Evolutionary conservation across 2,797 vertebrate species (phyloP), one percentile per base, ranked within the genome.

Genomic region (Zenarchopterus dispar): DNA sequence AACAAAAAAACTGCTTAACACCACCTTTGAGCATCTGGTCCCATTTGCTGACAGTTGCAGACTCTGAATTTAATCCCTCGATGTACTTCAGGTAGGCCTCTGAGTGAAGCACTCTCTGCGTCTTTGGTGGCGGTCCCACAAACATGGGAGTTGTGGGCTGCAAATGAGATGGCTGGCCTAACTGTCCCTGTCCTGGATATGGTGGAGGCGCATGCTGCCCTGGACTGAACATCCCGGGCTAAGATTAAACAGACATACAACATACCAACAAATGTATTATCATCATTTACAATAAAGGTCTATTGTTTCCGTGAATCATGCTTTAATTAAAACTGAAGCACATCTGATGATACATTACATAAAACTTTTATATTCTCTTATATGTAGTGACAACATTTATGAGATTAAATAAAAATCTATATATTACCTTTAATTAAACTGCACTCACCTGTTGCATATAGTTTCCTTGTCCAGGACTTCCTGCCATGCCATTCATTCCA

Each of bases 81-180:
- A 99, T 99, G 58, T 99, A 99, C 78, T 98, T 98, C 78, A 99
- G 91, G 81, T 99, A 99, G 75, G 98, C 97, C 84, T 99, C 97
- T 2, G 98, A 99, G 84, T 99, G 98, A 17, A 99, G 95, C 67
- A 99, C 93, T 69, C 97, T 91, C 69, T 99, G 98, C 22, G 97
- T 96, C 92, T 97, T 98, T 80, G 98, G 97, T 75, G 97, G 97
- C 16, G 97, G 97, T 46, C 96, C 96, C 64, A 99, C 95, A 73
- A 99, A 99, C 93, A 99, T 95, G 43, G 97, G 98, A 0, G 95
- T 94, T 42, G 94, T 92, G 54, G 96, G 96, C 88, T 97, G 97
- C 84, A 98, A 93, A 78, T 97, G 92, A 17, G 95, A 93, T 0
- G 95, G 84, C 53, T 94, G 93, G 80, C 90, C 93, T 70, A 94